Evolutionary conservation across 1,140 invertebrate genomes (phyloP), one percentile per base, ranked within the genome.

Genomic region (Coenobita brevimanus): DNA sequence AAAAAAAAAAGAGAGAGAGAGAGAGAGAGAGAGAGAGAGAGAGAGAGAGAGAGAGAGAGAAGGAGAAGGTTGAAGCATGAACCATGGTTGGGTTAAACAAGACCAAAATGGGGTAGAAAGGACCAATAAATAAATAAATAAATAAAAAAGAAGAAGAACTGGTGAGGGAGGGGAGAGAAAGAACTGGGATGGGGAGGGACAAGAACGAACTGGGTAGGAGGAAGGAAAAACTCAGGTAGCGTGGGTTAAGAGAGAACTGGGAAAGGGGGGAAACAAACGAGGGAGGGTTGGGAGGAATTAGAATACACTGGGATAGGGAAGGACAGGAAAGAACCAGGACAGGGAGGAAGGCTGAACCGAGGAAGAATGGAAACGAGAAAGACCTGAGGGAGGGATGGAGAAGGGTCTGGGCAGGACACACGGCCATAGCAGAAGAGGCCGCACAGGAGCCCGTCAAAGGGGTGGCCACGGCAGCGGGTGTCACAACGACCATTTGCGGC

Each of bases 21-120:
- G 62, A 67, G 62, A 67, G 62, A 67, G 62, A 67, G 62, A 67
- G 62, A 67, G 62, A 67, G 62, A 67, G 62, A 67, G 62, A 67
- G 62, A 67, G 62, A 67, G 62, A 67, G 62, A 67, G 62, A 67
- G 62, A 67, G 62, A 67, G 62, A 67, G 62, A 67, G 62, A 67
- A 33, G 36, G 62, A 67, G 62, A 67, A 33, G 36, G 62, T n/a
- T n/a, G n/a, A n/a, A n/a, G n/a, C n/a, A n/a, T n/a, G n/a, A n/a
- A n/a, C n/a, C n/a, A n/a, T n/a, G n/a, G n/a, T n/a, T n/a, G n/a
- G n/a, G n/a, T n/a, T n/a, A n/a, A n/a, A n/a, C n/a, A n/a, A n/a
- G n/a, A n/a, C n/a, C n/a, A n/a, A n/a, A n/a, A n/a, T n/a, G n/a
- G n/a, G n/a, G n/a, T n/a, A n/a, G n/a, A n/a, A n/a, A n/a, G n/a